Conservation (phyloP, 2,113 vertebrate species). For the Mesembrinibis cayennensis region DNA sequence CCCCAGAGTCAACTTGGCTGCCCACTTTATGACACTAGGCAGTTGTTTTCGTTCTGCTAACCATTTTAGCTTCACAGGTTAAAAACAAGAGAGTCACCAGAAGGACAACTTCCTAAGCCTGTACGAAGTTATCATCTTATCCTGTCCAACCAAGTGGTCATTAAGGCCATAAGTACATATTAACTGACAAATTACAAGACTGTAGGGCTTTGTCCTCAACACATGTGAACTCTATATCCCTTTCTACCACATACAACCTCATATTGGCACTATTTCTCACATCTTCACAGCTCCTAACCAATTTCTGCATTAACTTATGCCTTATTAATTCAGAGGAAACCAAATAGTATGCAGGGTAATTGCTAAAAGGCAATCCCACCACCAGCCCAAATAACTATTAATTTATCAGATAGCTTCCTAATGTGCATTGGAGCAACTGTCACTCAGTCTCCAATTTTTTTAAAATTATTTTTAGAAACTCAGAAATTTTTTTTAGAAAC, state of each 20-base stretch:
- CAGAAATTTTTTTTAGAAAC: background rate
- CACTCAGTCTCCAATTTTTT: background rate
- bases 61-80: background rate
- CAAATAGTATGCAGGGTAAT: background rate
- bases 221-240: background rate
- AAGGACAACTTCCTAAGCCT: background rate
- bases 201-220: background rate
- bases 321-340: background rate
- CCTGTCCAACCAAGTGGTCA: background rate
- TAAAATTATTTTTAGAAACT: background rate
- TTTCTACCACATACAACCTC: background rate
- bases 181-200: background rate
- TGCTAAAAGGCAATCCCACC: background rate
- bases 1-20: background rate
- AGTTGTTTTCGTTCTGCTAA: background rate
- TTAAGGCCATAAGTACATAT: background rate
- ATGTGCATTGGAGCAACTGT: background rate
- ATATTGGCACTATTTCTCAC: background rate
- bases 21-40: background rate
- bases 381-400: background rate
- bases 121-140: background rate
- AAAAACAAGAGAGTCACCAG: background rate
- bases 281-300: background rate
- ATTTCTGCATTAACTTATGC: background rate
- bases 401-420: background rate